phyloP scores from a whole-genome alignment of 2,113 vertebrate genomes.

The Sporophila hypoxantha region DNA sequence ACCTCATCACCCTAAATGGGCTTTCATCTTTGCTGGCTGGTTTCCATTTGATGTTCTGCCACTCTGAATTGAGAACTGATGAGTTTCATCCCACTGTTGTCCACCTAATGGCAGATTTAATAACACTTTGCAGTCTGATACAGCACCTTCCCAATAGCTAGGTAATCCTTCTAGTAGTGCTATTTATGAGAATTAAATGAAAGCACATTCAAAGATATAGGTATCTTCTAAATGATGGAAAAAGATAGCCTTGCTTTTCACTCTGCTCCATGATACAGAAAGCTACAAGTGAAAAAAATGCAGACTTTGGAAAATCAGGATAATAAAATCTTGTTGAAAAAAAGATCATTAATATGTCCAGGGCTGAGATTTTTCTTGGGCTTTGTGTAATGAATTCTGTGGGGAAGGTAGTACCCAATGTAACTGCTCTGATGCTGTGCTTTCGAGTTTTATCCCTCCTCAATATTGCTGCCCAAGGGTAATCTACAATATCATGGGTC shows the following conservation, averaged over 20 bases:
- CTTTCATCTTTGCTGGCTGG: neutral
- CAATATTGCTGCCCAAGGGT: neutral
- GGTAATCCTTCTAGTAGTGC: neutral
- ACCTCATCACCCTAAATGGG: neutral
- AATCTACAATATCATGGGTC: neutral
- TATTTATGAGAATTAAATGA: neutral
- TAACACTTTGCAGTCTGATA: neutral
- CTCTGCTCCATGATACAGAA: neutral
- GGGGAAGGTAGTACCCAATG: neutral
- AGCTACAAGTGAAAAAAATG: neutral
- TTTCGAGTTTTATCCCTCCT: neutral
- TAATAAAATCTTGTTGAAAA: neutral
- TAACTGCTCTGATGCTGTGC: neutral
- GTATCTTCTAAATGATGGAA: neutral
- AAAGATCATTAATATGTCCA: neutral
- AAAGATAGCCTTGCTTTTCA: neutral
- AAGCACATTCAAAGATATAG: neutral
- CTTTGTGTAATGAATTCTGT: neutral
- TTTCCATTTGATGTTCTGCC: neutral
- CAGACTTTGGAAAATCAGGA: neutral
- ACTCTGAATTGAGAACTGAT: neutral
- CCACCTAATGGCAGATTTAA: neutral
- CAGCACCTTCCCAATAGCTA: neutral
- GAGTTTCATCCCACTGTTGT: neutral
- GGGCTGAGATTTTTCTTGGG: neutral